Evolutionary conservation across 92 coral and sea anemone species (phyloP).

Genomic region (Galaxea fascicularis): DNA sequence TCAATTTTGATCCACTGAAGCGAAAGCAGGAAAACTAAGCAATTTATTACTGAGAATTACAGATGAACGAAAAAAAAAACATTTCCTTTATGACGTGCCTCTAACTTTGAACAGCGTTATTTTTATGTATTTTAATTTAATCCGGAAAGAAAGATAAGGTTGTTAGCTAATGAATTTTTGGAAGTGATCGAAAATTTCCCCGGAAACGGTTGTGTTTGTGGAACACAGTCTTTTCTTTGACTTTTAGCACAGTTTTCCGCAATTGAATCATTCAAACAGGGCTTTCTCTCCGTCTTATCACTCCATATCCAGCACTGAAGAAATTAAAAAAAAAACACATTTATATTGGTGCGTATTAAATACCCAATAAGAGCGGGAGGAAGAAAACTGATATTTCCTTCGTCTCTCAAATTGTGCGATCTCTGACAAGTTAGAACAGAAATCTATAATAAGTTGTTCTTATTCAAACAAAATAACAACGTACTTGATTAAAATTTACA

Average conservation of each 20-base stretch:
- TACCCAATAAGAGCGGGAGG: not conserved
- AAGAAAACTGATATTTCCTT: not conserved
- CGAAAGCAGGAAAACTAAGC: no score
- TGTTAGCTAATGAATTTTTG: slow-evolving; percentile 26
- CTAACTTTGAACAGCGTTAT: not conserved
- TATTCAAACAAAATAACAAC: slow-evolving; percentile 9
- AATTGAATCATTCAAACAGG: not conserved
- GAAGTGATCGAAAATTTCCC: slow-evolving; percentile 10
- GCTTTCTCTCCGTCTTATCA: not conserved
- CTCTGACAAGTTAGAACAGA: not conserved
- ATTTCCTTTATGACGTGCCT: not conserved
- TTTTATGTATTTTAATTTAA: not conserved
- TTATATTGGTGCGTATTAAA: not conserved
- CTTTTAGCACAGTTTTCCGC: not conserved
- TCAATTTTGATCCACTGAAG: not conserved
- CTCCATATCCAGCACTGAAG: not conserved
- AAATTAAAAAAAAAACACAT: not conserved
- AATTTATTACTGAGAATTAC: not conserved
- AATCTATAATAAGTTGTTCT: not conserved
- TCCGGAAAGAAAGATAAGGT: slow-evolving; percentile 7
- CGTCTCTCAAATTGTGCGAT: not conserved
- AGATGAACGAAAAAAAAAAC: not conserved
- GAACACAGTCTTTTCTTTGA: not conserved
- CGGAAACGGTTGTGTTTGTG: slow-evolving; percentile 23
- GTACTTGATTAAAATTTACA: slow-evolving; percentile 42